Evolutionary conservation across 2,797 vertebrate genomes (phyloP), one percentile per base, ranked within the genome.

Genomic region (Parotocinclus haroldoi): DNA sequence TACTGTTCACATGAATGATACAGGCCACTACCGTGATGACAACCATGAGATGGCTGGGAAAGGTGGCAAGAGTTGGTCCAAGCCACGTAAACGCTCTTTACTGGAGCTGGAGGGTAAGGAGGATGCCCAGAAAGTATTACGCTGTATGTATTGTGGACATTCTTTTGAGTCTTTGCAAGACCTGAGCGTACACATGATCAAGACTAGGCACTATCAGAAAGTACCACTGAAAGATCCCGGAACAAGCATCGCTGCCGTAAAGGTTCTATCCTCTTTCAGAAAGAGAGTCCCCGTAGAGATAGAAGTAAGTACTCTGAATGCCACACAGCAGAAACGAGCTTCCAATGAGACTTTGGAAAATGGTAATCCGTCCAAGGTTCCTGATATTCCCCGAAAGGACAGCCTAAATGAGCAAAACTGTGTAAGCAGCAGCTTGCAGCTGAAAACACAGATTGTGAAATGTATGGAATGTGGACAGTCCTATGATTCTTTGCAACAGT

Each of bases 151-250:
- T 80, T 99, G 97, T 68, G 97, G 97, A 69, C 96, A 99, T 86
- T 98, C 96, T 58, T 99, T 99, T 75, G 96, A 99, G 87, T 99
- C 96, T 18, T 92, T 99, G 60, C 97, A 99, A 86, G 97, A 99
- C 82, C 84, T 99, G 76, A 99, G 97, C 54, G 97, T 99, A 73
- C 97, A 99, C 67, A 99, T 99, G 97, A 99, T 99, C 84, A 99
- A 99, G 90, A 99, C 97, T 66, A 99, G 99, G 95, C 97, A 99
- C 88, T 99, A 99, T 91, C 97, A 99, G 88, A 99, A 99, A 95
- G 97, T 99, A 93, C 97, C 97, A 95, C 93, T 99, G 79, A 98
- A 98, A 88, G 97, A 99, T 83, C 95, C 96, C 10, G 92, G 98
- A 89, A 92, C 92, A 44, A 93, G 95, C 0, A 89, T 98, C 66